phyloP scores from a whole-genome alignment of 30 jellyfish, hydroid and myxozoan species.

The Hydractinia symbiolongicarpus region DNA sequence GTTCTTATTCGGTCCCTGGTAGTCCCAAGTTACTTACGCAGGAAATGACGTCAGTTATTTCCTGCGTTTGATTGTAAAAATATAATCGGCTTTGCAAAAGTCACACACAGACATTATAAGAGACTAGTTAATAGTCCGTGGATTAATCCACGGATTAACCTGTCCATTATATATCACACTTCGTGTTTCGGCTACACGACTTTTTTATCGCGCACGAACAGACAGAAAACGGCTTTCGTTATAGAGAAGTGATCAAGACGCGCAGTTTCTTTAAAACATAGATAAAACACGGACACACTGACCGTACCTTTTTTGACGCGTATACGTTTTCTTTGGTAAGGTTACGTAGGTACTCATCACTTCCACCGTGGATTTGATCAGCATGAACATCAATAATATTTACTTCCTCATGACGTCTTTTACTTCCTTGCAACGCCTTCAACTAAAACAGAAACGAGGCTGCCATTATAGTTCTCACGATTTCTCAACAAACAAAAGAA shows the following conservation, averaged over 20 bases:
- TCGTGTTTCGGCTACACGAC: too few relatives aligned
- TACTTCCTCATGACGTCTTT: constrained; percentile 51
- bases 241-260: neutral
- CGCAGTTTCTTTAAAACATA: neutral
- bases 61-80: too few relatives aligned
- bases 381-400: constrained; percentile 70
- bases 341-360: constrained; percentile 35
- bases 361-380: constrained; percentile 45
- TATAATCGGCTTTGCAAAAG: too few relatives aligned
- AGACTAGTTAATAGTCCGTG: too few relatives aligned
- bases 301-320: constrained; percentile 12
- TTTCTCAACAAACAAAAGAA: too few relatives aligned
- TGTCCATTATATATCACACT: too few relatives aligned
- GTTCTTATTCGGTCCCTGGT: too few relatives aligned
- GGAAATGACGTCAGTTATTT: too few relatives aligned
- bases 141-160: too few relatives aligned
- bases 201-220: neutral
- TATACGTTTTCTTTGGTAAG: constrained; percentile 33
- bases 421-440: constrained; percentile 51
- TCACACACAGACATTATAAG: too few relatives aligned
- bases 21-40: too few relatives aligned
- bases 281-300: neutral
- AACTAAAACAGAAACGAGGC: constrained; percentile 13
- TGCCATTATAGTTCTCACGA: neutral
- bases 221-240: neutral